phyloP scores from a whole-genome alignment of 2,797 vertebrate species.

The Natrix natrix region DNA sequence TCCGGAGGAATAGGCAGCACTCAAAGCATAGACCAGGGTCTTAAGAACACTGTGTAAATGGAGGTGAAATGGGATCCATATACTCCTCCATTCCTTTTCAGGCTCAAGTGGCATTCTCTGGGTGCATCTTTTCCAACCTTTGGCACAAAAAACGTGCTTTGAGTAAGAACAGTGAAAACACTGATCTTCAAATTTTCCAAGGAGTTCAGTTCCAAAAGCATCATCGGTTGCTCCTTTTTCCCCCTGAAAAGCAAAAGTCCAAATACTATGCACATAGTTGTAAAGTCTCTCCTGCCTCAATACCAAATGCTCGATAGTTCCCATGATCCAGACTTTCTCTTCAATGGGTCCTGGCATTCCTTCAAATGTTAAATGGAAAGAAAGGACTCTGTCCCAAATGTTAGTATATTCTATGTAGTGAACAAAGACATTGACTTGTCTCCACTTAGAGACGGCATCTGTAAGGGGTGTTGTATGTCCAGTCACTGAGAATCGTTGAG shows the following conservation, averaged over 20 bases:
- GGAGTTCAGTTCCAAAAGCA: not conserved
- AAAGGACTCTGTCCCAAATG: not conserved
- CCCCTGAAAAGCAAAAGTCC: not conserved
- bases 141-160: not conserved
- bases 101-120: not conserved
- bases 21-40: not conserved
- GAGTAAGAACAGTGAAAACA: not conserved
- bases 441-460: not conserved
- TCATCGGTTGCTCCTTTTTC: fast-evolving
- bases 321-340: not conserved
- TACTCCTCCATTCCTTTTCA: not conserved
- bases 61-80: not conserved
- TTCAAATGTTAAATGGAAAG: not conserved
- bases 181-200: not conserved
- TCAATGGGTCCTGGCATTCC: not conserved
- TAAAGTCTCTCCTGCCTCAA: not conserved
- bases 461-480: not conserved
- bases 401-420: not conserved
- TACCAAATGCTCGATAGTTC: not conserved
- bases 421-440: not conserved
- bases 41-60: not conserved
- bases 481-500: not conserved
- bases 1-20: not conserved
- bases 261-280: not conserved
- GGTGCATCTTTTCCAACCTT: not conserved